These are phyloP conservation scores for Chrysolina americana DNA, from an alignment of 2,888 invertebrate genomes.

Conservation along the genomic window DNA sequence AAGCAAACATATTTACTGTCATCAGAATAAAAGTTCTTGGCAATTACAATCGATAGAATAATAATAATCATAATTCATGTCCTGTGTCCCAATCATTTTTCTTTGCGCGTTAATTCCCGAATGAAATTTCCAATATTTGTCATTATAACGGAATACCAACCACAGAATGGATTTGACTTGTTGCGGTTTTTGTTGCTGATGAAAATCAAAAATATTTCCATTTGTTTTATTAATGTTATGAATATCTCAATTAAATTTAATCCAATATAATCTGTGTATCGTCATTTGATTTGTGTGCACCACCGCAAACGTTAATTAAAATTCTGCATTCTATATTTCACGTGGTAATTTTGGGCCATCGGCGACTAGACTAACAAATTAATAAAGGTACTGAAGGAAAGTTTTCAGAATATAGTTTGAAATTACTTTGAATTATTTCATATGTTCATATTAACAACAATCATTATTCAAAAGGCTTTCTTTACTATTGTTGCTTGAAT, in stretches of 20 bases:
- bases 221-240: conserved; percentile 57
- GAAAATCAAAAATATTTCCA: conserved; percentile 58
- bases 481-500: too few relatives aligned
- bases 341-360: background rate
- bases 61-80: conserved; percentile 10
- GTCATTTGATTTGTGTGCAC: conserved; percentile 52
- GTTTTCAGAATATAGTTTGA: too few relatives aligned
- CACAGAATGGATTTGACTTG: conserved; percentile 59
- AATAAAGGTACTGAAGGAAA: too few relatives aligned
- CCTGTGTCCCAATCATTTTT: background rate
- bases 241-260: conserved; percentile 54
- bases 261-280: conserved; percentile 47
- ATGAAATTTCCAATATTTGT: conserved; percentile 53
- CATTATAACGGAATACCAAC: conserved; percentile 51
- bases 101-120: conserved; percentile 36
- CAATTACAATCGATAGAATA: background rate
- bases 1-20: too few relatives aligned
- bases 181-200: conserved; percentile 57
- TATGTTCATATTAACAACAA: too few relatives aligned
- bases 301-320: conserved; percentile 57
- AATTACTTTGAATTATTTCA: too few relatives aligned
- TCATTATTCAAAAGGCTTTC: too few relatives aligned
- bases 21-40: too few relatives aligned
- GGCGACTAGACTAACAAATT: too few relatives aligned
- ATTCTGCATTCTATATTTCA: conserved; percentile 48